Percentiles rank a stretch among this genome's conserved stretches.
Evolutionary conservation across 1,140 invertebrate genomes (phyloP).

Genomic region (Penaeus chinensis): DNA sequence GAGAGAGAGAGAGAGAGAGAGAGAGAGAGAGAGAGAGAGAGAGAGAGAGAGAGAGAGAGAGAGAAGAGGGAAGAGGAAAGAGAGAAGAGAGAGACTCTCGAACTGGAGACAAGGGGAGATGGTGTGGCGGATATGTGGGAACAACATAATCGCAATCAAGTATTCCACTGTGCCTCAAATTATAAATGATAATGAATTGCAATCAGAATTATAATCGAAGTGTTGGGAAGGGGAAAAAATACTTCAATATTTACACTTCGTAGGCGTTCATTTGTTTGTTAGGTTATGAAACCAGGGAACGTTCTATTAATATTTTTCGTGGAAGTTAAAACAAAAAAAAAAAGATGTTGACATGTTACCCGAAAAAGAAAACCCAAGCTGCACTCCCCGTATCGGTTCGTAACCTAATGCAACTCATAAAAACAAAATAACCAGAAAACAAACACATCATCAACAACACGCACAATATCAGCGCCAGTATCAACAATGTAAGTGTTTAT

Average conservation of each 20-base stretch:
- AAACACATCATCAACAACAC: too few relatives aligned
- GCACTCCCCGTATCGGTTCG: too few relatives aligned
- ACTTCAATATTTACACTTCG: conserved; percentile 10
- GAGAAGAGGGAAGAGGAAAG: too few relatives aligned
- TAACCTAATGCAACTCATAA: too few relatives aligned
- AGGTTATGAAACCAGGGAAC: neutral
- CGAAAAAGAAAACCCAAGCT: too few relatives aligned
- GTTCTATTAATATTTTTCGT: neutral
- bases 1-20: neutral
- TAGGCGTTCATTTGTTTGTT: neutral
- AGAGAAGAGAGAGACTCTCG: neutral
- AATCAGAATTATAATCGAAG: conserved; percentile 53
- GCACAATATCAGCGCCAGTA: too few relatives aligned
- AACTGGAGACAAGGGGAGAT: neutral
- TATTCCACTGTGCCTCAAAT: conserved; percentile 51
- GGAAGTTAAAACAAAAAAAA: too few relatives aligned
- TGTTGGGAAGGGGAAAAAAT: conserved; percentile 13
- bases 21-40: neutral
- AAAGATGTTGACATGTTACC: too few relatives aligned
- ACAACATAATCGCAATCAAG: conserved; percentile 56
- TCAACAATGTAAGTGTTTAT: too few relatives aligned
- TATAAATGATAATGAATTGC: conserved; percentile 59
- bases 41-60: neutral
- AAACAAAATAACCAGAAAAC: too few relatives aligned
- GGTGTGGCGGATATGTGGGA: neutral